Evolutionary conservation across 2,797 vertebrate genomes (phyloP), one percentile per base, ranked within the genome.

Genomic region (Poeciliopsis presidionis): DNA sequence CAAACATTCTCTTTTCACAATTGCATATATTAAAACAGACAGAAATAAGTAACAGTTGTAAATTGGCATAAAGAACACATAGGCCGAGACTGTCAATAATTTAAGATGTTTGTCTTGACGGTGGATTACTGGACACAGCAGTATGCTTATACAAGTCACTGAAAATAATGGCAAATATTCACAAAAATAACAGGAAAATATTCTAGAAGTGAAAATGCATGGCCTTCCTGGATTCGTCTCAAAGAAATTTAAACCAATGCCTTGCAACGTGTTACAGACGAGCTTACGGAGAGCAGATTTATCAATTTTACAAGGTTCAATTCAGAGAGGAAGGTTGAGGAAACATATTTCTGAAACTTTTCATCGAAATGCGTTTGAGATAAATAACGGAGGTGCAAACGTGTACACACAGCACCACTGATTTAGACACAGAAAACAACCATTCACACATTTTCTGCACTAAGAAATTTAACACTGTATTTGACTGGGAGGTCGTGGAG

Each of bases 21-120:
- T 79, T 78, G 81, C 59, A 80, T 75, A 82, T 81, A 83, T 85
- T 78, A 87, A 87, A 87, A 82, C 79, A 88, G 69, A 85, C 77
- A 87, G 79, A 81, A 87, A 87, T 89, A 87, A 91, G 80, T 91
- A 92, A 94, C 91, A 93, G 92, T 92, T 93, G 76, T 91, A 74
- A 90, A 73, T 88, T 80, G 81, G 81, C 86, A 86, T 53, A 46
- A 75, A 73, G 43, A 76, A 91, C 20, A 80, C 75, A 87, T 75
- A 83, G 79, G 74, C 53, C 73, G 80, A 78, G 39, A n/a, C 86
- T 85, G 91, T 90, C 83, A 92, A 94, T 92, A 93, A 93, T 77
- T 95, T 92, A 93, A 93, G 57, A 80, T 76, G 77, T 84, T 82
- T 79, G 78, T 78, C 70, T 83, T 83, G 83, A 86, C 81, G 70